Conservation (phyloP, 2,797 vertebrate species). For the Chaunax sp. region DNA sequence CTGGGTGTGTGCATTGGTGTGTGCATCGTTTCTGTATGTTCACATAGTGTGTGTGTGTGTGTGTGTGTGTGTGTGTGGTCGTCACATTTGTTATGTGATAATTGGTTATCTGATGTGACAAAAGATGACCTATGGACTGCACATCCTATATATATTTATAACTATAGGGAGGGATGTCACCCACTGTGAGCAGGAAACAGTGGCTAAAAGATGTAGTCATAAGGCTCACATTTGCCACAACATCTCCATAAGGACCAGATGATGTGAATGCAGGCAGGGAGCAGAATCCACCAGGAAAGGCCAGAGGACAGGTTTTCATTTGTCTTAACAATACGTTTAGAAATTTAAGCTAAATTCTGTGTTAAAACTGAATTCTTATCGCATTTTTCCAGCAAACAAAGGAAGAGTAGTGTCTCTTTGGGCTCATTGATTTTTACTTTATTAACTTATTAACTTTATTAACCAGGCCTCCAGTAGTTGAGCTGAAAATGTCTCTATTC, state of each 20-base stretch:
- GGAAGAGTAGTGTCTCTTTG: too few species aligned
- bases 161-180: conserved; percentile 3
- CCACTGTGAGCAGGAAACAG: conserved; percentile 28
- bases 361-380: too few species aligned
- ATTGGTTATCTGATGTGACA: conserved; percentile 32
- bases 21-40: conserved; percentile 8
- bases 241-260: conserved; percentile 5
- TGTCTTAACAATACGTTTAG: not conserved
- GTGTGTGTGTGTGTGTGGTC: not conserved
- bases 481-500: too few species aligned
- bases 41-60: not conserved
- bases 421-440: too few species aligned
- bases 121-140: conserved; percentile 20
- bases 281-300: conserved; percentile 3
- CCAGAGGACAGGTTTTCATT: not conserved
- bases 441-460: too few species aligned
- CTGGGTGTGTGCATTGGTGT: conserved; percentile 21
- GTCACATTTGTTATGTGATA: not conserved
- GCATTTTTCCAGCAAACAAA: too few species aligned
- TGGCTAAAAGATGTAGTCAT: conserved; percentile 6
- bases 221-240: conserved; percentile 2
- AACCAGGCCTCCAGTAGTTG: too few species aligned
- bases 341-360: too few species aligned
- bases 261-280: conserved; percentile 2
- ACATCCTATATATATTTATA: conserved; percentile 51